Evolutionary conservation across 2,888 invertebrate species (phyloP).

Genomic region (Eilema sororculum): DNA sequence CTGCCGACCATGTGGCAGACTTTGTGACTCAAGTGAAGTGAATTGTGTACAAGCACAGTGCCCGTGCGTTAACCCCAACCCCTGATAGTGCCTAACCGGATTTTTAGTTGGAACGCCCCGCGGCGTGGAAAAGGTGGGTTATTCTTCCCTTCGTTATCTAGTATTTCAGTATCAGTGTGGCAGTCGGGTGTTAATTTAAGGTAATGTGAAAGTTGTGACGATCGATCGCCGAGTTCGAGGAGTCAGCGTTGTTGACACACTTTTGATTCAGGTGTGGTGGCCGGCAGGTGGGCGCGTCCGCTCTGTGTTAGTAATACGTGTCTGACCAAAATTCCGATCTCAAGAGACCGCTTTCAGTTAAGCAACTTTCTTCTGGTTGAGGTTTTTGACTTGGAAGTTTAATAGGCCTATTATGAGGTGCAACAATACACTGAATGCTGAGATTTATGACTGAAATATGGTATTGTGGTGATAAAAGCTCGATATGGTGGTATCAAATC

Average conservation of each 20-base stretch:
- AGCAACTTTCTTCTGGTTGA: slow-evolving; percentile 81
- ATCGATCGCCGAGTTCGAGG: slow-evolving; percentile 79
- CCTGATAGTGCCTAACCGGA: slow-evolving; percentile 85
- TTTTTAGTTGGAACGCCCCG: slow-evolving; percentile 78
- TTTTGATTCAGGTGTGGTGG: slow-evolving; percentile 83
- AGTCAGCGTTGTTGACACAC: slow-evolving; percentile 83
- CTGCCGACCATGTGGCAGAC: slow-evolving; percentile 79
- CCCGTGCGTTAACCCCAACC: slow-evolving; percentile 84
- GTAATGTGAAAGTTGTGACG: slow-evolving; percentile 85
- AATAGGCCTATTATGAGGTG: slow-evolving; percentile 25
- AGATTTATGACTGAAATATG: slow-evolving; percentile 29
- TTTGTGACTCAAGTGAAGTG: slow-evolving; percentile 83
- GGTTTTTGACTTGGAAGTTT: slow-evolving; percentile 40
- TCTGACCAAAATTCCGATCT: slow-evolving; percentile 83
- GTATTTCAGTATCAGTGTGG: slow-evolving; percentile 61
- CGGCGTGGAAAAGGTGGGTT: slow-evolving; percentile 79
- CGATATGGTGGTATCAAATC: slow-evolving; percentile 61
- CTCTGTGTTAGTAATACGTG: slow-evolving; percentile 75
- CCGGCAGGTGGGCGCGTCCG: slow-evolving; percentile 82
- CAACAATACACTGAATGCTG: slow-evolving; percentile 29
- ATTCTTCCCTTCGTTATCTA: slow-evolving; percentile 48
- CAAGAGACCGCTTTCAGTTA: slow-evolving; percentile 78
- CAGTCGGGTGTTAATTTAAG: slow-evolving; percentile 79
- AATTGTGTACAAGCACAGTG: slow-evolving; percentile 82
- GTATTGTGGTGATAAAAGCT: slow-evolving; percentile 55